Percentiles rank a stretch among this genome's conserved stretches.
phyloP scores from a whole-genome alignment of 2,113 vertebrate species.

The Eira barbara region DNA sequence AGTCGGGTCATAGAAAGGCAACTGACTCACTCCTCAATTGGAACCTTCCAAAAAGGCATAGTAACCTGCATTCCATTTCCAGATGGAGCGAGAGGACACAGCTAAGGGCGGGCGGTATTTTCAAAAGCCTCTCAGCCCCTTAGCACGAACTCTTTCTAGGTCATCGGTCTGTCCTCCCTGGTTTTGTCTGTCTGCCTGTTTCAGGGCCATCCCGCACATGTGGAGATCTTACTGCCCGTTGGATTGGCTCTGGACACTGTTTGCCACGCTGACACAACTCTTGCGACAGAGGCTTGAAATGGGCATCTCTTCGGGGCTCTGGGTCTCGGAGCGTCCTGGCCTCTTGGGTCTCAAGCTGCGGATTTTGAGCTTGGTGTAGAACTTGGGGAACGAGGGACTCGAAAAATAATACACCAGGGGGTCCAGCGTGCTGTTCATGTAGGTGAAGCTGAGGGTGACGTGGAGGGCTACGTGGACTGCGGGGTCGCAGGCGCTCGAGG shows the following conservation, averaged over 20 bases:
- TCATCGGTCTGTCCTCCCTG: background rate
- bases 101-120: background rate
- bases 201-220: background rate
- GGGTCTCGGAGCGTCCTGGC: background rate
- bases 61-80: background rate
- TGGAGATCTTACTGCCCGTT: background rate
- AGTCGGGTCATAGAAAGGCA: background rate
- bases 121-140: background rate
- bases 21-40: background rate
- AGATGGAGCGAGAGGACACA: background rate
- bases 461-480: constrained; percentile 76
- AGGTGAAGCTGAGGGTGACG: constrained; percentile 84
- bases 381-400: constrained; percentile 64
- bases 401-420: constrained; percentile 86
- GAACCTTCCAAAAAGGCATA: background rate
- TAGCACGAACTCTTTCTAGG: background rate
- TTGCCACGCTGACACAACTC: background rate
- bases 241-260: background rate
- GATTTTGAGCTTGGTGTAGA: constrained; percentile 43
- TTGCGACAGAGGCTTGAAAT: background rate
- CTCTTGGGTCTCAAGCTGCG: background rate
- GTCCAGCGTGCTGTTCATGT: constrained; percentile 86
- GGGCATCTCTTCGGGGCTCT: background rate
- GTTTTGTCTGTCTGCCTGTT: background rate
- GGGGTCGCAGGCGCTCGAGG: background rate